These are phyloP conservation scores for Mallotus villosus DNA, from an alignment of 2,797 vertebrate species.

Conservation along the genomic window DNA sequence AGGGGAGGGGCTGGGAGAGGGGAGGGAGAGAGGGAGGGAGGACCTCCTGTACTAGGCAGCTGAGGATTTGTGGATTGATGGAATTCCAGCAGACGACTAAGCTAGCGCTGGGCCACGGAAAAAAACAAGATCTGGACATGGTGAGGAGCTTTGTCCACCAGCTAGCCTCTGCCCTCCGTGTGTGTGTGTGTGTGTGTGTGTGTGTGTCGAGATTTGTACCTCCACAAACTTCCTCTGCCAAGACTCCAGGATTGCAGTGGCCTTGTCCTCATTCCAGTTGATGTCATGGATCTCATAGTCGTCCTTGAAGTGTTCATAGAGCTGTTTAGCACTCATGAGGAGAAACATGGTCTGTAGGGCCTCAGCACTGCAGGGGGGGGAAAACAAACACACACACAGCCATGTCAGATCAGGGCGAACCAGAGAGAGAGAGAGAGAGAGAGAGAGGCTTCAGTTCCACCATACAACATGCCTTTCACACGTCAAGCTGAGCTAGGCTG, in stretches of 20 bases:
- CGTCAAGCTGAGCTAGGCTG: not conserved
- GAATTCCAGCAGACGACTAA: constrained; percentile 66
- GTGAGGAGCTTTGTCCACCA: not conserved
- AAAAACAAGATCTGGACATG: not conserved
- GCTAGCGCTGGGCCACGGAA: too few species aligned
- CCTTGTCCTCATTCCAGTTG: constrained; percentile 97
- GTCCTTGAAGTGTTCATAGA: constrained; percentile 96
- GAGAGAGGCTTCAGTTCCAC: too few species aligned
- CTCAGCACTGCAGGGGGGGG: constrained; percentile 79
- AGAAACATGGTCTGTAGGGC: constrained; percentile 98
- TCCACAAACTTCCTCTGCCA: constrained; percentile 98
- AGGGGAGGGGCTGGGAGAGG: too few species aligned
- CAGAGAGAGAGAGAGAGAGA: too few species aligned
- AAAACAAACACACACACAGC: constrained; percentile 5
- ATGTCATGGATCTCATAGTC: constrained; percentile 99
- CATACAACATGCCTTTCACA: not conserved
- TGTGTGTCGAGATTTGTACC: constrained; percentile 65
- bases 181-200: constrained; percentile 9
- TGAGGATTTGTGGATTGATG: constrained; percentile 65
- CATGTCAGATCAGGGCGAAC: constrained; percentile 9
- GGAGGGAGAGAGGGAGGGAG: too few species aligned
- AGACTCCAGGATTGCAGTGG: constrained; percentile 88
- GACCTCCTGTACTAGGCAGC: constrained; percentile 73
- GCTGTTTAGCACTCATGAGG: constrained; percentile 96
- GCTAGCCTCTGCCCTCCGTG: not conserved